Percentiles rank a stretch among this genome's conserved stretches.
These are phyloP conservation scores for Branchinecta lynchi DNA, from an alignment of 1,140 invertebrate genomes.

Conservation along the genomic window DNA sequence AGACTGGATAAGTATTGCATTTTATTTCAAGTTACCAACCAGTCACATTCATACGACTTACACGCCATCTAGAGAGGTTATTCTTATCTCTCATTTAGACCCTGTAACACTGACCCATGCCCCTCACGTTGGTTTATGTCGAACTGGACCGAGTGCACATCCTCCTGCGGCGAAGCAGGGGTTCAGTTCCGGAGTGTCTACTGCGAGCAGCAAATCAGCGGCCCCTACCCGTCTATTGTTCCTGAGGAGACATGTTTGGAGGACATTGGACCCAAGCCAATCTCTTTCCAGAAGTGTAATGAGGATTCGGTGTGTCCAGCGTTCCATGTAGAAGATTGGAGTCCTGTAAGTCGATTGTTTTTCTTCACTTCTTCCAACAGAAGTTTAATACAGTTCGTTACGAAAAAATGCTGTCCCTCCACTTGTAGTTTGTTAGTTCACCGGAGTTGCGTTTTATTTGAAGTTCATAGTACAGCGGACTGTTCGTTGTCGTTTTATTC, in stretches of 20 bases:
- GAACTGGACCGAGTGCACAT: conserved; percentile 67
- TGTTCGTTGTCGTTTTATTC: too few species aligned
- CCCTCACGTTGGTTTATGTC: conserved; percentile 50
- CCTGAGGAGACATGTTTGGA: conserved; percentile 55
- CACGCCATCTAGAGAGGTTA: too few species aligned
- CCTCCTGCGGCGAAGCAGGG: conserved; percentile 48
- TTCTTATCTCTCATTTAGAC: neutral
- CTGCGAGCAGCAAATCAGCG: conserved; percentile 57
- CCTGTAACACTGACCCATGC: conserved; percentile 7
- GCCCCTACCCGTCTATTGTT: conserved; percentile 45
- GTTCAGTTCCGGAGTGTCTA: conserved; percentile 44
- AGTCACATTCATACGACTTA: too few species aligned
- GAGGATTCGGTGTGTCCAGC: conserved; percentile 54
- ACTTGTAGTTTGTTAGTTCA: too few species aligned
- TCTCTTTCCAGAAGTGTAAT: conserved; percentile 54
- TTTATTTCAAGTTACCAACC: too few species aligned
- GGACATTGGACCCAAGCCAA: conserved; percentile 47
- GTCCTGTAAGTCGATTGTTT: conserved; percentile 57
- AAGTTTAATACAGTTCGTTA: too few species aligned
- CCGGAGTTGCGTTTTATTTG: too few species aligned
- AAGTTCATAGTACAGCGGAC: too few species aligned
- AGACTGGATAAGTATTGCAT: too few species aligned
- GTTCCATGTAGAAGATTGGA: conserved; percentile 71
- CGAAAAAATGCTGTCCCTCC: too few species aligned
- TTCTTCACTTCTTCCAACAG: too few species aligned